Base-by-base conservation (phyloP, 2,113 vertebrate genomes). In the Protobothrops flavoviridis region DNA sequence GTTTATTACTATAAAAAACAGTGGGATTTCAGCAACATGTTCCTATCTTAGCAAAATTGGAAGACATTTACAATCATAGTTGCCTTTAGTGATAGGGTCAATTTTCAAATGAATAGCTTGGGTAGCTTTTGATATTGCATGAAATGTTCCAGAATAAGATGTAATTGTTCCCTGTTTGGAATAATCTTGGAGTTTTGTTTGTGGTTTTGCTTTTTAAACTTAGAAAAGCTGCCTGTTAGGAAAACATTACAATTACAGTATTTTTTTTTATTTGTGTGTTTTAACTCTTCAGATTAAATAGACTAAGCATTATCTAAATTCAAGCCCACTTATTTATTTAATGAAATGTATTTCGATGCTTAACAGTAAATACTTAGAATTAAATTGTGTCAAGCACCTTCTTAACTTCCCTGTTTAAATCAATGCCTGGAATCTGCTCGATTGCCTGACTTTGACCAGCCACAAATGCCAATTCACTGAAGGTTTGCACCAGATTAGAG, bases 401-500 rank as follows among this genome's bases (percentile, higher is more conserved):
- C 39, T 55, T 74, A 87, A 50, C 4, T 15, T 20, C 17, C 5
- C n/a, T 52, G 55, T 43, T 81, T 15, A 55, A 90, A 85, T 50
- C 86, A 39, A 39, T 17, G 26, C 33, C 56, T 93, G 24, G 86
- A 90, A 85, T 1, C 20, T 39, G 45, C 23, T 86, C 9, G 24
- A 33, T 21, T 43, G 56, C 53, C 48, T 93, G 33, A 59, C 24
- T 55, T 85, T 69, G n/a, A 57, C 33, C 15, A 3, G n/a, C 74
- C 23, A 56, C 74, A 53, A 86, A 90, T 61, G 45, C 33, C 59
- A 56, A 86, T 86, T 93, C 85, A 39, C 21, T 61, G 52, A 86
- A 90, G 43, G 8, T 90, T 93, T 90, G 17, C 50, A 29, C 50
- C 87, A 89, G 74, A 24, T 87, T 92, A 91, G 48, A n/a, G 91